These are phyloP conservation scores for Falcaria lacertinaria DNA, from an alignment of 2,888 invertebrate genomes.

Conservation along the genomic window DNA sequence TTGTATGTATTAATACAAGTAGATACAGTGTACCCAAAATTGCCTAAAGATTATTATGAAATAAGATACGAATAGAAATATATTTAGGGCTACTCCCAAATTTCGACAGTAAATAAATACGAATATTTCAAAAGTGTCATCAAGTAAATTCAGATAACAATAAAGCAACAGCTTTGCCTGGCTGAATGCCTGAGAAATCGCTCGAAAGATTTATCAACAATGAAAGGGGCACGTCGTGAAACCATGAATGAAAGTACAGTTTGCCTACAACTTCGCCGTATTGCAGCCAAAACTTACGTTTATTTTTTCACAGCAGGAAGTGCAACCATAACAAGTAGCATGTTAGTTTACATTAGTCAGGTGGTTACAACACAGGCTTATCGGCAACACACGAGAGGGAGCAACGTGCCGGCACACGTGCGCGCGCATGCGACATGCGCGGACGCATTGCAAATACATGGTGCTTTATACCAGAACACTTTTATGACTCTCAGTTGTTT, in stretches of 20 bases:
- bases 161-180: too few relatives aligned
- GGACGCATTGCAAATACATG: slow-evolving; percentile 9
- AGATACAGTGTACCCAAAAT: too few relatives aligned
- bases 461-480: neutral
- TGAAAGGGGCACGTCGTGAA: too few relatives aligned
- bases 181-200: too few relatives aligned
- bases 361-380: slow-evolving; percentile 1
- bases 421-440: slow-evolving; percentile 3
- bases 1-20: too few relatives aligned
- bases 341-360: neutral
- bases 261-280: neutral
- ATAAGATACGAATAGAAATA: too few relatives aligned
- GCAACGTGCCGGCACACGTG: slow-evolving; percentile 36
- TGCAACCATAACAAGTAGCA: neutral
- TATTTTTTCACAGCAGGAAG: neutral
- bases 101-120: too few relatives aligned
- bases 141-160: too few relatives aligned
- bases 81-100: too few relatives aligned
- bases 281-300: neutral
- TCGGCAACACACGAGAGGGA: slow-evolving; percentile 19
- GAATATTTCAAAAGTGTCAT: too few relatives aligned
- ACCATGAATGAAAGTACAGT: neutral
- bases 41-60: too few relatives aligned
- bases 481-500: neutral
- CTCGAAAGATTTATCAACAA: too few relatives aligned